Base-by-base conservation (phyloP, 1,140 invertebrate genomes). In the Polypedilum pembai region DNA sequence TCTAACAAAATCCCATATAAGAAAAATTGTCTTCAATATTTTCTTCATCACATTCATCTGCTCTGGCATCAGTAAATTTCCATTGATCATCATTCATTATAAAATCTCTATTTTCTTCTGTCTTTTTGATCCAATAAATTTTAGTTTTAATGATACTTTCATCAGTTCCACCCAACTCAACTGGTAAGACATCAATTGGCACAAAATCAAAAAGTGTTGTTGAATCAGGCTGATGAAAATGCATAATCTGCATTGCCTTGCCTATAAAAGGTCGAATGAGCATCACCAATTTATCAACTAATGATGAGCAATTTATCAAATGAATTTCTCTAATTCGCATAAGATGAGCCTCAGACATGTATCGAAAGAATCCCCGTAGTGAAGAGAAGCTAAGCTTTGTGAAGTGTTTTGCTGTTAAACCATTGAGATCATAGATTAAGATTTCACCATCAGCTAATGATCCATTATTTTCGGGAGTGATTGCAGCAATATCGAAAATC, bases 401-500 rank as follows among this genome's bases (percentile, higher is more conserved):
- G 12, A 90, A 80, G 76, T 90, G 89, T 40, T 85, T 87, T 40
- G 90, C 78, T 1, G 84, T 83, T 15, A 87, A 86, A 17, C 88
- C 88, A 0, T 83, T 80, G 80, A 90, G 87, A 77, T 91, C 89
- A 73, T 90, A 90, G n/a, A 91, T 86, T 18, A 89, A 88, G 75
- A 91, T 84, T 78, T 91, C 89, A 4, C 89, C 89, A 2, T 85
- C 84, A 8, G 85, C 82, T 20, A 84, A 81, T 12, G 8, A 45
- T 40, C 85, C 82, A n/a, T 82, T 81, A 18, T 84, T 82, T 74
- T 86, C 85, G 0, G 83, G 77, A 1, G 80, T 78, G 40, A 83
- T 85, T 45, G 91, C 84, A 74, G 88, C 84, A 1, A 86, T 85
- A 78, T 91, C 90, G 10, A 88, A 85, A 7, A 89, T 80, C 87